Percentiles rank a stretch among this genome's conserved stretches.
phyloP scores from a whole-genome alignment of 92 coral and sea anemone species.

The Epizoanthus scotinus region DNA sequence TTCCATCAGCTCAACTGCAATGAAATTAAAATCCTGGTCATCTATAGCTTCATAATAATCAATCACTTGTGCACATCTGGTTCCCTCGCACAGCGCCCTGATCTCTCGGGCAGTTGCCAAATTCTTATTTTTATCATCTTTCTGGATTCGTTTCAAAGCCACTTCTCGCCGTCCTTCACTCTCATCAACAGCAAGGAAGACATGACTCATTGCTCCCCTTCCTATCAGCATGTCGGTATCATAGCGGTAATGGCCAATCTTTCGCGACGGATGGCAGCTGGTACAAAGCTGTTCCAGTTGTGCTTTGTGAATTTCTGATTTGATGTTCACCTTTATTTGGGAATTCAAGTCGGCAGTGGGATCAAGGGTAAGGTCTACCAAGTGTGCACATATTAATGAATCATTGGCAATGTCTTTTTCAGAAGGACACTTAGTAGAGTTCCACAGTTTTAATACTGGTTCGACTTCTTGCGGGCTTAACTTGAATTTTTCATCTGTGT shows the following conservation, averaged over 20 bases:
- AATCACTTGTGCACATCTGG: conserved; percentile 44
- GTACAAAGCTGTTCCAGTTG: conserved; percentile 24
- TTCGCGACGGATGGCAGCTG: conserved; percentile 16
- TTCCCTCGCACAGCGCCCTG: conserved; percentile 37
- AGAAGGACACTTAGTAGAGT: too few species aligned
- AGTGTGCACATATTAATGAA: neutral
- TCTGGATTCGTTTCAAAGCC: conserved; percentile 60
- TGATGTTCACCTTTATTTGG: conserved; percentile 18
- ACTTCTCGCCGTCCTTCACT: conserved; percentile 57
- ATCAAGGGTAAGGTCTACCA: neutral
- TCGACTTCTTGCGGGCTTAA: neutral
- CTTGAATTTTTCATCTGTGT: neutral
- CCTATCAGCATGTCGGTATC: conserved; percentile 42
- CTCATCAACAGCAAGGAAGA: conserved; percentile 61
- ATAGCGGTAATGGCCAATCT: conserved; percentile 49
- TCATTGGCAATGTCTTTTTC: neutral
- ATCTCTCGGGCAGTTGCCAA: conserved; percentile 51
- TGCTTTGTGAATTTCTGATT: conserved; percentile 14
- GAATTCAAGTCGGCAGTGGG: neutral
- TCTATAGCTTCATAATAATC: conserved; percentile 36
- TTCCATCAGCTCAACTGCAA: conserved; percentile 63
- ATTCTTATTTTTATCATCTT: conserved; percentile 24
- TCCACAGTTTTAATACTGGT: neutral
- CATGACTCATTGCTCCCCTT: conserved; percentile 53
- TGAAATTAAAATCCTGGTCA: conserved; percentile 39